Percentiles rank a stretch among this genome's conserved stretches.
Conservation (phyloP, 2,797 vertebrate genomes). For the Cheracebus regulus region DNA sequence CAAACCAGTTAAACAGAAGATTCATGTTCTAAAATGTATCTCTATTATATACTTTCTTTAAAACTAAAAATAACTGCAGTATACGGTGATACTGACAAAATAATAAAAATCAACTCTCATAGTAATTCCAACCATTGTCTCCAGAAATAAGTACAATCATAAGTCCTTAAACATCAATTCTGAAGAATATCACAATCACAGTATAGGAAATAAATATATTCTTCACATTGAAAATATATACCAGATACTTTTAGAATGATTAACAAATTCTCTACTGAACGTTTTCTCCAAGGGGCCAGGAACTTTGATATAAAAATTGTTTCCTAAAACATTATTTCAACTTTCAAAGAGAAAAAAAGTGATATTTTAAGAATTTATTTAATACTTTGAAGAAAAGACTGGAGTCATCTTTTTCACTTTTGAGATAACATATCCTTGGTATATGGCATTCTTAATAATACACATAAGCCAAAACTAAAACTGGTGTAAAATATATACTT, state of each 20-base stretch:
- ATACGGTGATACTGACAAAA: neutral
- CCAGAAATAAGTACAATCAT: neutral
- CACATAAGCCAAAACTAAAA: neutral
- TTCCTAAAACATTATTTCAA: constrained; percentile 11
- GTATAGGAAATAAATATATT: neutral
- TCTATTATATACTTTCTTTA: neutral
- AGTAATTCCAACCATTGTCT: neutral
- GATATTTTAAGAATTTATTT: neutral
- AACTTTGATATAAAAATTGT: neutral
- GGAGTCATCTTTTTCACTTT: neutral
- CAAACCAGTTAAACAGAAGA: neutral
- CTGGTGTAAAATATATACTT: neutral
- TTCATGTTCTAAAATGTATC: neutral
- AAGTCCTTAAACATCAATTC: neutral
- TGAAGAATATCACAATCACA: neutral
- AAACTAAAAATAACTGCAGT: neutral
- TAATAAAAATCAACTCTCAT: neutral
- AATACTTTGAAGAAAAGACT: neutral
- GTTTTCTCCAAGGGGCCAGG: neutral
- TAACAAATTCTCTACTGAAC: neutral
- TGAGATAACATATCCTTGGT: neutral
- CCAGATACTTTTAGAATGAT: neutral
- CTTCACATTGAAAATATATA: neutral
- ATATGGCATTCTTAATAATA: too few species aligned
- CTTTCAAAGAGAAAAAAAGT: constrained; percentile 1